Evolutionary conservation across 2,113 vertebrate genomes (phyloP), one percentile per base, ranked within the genome.

Genomic region (Bufo gargarizans): DNA sequence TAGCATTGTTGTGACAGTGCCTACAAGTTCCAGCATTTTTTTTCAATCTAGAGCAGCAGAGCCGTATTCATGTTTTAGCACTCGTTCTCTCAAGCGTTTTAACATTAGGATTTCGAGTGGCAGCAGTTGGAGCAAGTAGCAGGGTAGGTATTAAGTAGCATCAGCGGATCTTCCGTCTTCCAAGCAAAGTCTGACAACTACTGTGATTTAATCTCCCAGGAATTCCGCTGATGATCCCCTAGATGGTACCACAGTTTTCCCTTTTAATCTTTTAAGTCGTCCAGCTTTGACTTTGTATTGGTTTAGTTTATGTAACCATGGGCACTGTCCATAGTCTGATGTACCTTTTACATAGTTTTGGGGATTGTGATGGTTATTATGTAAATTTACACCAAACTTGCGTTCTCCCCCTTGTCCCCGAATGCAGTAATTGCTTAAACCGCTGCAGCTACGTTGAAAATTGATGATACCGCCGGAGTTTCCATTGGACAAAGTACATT

Each of bases 371-470:
- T 10, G 6, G 47, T 59, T 50, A 50, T 82, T 20, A 82, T 63
- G 55, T 81, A 43, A 43, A 58, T 82, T 59, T 82, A 82, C 61
- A 82, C 59, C 43, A 65, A 63, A 14, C 67, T 12, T 88, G 20
- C 58, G 17, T 83, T 88, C 47, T 56, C 45, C 76, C n/a, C 33
- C 14, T 33, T 9, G 12, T 33, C 71, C 59, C 71, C 53, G 49
- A 56, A 69, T 9, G 56, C 67, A 33, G 58, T 88, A 83, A 76
- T 88, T 61, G 71, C 19, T 76, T 77, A 84, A 83, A 88, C 87
- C 80, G 63, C 80, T 87, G 86, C 22, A 17, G 22, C 78, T 80
- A 3, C 50, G 16, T 58, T n/a, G 87, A 77, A n/a, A 88, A 77
- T 83, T 77, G 69, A 88, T 84, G 71, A 65, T 76, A 20, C 69